These are phyloP conservation scores for Frieseomelitta varia DNA, from an alignment of 1,140 invertebrate genomes.

Conservation along the genomic window DNA sequence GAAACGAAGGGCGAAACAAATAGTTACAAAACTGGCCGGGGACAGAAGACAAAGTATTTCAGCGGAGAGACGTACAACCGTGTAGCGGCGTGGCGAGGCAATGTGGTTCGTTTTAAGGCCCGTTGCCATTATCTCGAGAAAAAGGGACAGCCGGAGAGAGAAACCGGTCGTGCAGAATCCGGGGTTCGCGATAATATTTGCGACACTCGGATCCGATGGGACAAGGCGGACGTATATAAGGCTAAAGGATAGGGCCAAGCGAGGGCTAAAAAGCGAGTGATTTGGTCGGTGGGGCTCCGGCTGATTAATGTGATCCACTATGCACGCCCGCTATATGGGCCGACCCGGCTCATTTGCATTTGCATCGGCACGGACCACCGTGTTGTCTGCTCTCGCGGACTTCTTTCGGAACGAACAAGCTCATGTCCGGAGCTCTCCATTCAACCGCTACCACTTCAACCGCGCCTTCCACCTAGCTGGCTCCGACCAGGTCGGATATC, in stretches of 20 bases:
- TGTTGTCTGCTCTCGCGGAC: conserved; percentile 54
- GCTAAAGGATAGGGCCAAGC: conserved; percentile 26
- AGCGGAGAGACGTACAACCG: conserved; percentile 11
- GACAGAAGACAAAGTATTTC: conserved; percentile 50
- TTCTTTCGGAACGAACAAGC: conserved; percentile 57
- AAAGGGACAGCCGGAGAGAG: background rate
- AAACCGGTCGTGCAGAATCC: conserved; percentile 53
- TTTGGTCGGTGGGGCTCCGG: conserved; percentile 30
- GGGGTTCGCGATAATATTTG: conserved; percentile 56
- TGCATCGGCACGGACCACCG: conserved; percentile 66
- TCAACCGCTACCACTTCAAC: conserved; percentile 44
- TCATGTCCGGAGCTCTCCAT: conserved; percentile 38
- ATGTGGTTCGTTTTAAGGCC: conserved; percentile 23
- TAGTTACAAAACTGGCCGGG: conserved; percentile 45
- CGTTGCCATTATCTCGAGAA: conserved; percentile 52
- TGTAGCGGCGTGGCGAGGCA: background rate
- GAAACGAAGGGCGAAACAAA: conserved; percentile 37
- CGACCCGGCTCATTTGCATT: conserved; percentile 67
- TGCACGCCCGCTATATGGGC: conserved; percentile 65
- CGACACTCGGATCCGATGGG: conserved; percentile 23
- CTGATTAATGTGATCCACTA: conserved; percentile 68
- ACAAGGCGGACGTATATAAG: background rate
- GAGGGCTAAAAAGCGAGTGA: conserved; percentile 52
- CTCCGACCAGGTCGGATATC: background rate
- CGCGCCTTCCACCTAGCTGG: background rate